These are phyloP conservation scores for Lycodopsis pacificus DNA, from an alignment of 2,797 vertebrate species.

Conservation along the genomic window DNA sequence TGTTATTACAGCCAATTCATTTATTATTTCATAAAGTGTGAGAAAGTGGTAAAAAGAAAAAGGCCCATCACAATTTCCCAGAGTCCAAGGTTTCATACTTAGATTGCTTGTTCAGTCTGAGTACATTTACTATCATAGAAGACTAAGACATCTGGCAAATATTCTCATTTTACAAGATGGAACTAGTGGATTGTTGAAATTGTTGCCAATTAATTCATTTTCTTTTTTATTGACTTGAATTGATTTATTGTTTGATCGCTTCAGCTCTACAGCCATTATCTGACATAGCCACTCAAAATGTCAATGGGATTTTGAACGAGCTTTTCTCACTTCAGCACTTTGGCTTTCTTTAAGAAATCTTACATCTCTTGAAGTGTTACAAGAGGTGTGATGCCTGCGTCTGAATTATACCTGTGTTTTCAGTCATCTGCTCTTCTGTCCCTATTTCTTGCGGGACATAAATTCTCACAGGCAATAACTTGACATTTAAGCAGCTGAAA, in stretches of 20 bases:
- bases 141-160: neutral
- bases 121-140: neutral
- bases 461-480: constrained; percentile 6
- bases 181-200: neutral
- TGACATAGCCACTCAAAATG: neutral
- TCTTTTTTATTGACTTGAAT: neutral
- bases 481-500: constrained; percentile 35
- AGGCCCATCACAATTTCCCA: neutral
- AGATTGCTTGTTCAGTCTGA: neutral
- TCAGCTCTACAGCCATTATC: neutral
- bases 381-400: constrained; percentile 1
- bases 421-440: neutral
- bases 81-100: neutral
- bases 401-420: constrained; percentile 10
- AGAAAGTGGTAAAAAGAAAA: neutral
- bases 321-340: neutral
- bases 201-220: too few species aligned
- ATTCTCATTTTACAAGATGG: neutral
- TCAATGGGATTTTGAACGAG: neutral
- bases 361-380: neutral
- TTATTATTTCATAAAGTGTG: neutral
- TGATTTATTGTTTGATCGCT: neutral
- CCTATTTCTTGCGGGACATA: neutral
- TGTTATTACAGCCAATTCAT: neutral
- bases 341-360: neutral